These are phyloP conservation scores for Upupa epops DNA, from an alignment of 2,113 vertebrate species.

Conservation along the genomic window DNA sequence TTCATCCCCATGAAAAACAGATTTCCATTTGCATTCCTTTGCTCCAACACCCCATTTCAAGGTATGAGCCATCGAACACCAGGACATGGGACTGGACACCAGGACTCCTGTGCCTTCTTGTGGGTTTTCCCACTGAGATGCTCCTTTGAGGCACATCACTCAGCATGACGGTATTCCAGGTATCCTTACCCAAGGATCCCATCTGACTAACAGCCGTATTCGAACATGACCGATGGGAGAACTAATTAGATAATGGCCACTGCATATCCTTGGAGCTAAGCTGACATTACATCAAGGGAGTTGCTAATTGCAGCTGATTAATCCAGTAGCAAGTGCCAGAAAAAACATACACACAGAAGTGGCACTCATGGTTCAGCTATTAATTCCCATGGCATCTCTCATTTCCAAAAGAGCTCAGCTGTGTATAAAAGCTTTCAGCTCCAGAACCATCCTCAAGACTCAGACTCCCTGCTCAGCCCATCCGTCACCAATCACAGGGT, in stretches of 20 bases:
- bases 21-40: not conserved
- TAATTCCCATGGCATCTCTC: slow-evolving; percentile 56
- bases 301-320: slow-evolving; percentile 55
- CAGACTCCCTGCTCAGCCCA: not conserved
- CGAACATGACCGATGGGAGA: not conserved
- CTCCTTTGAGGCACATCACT: not conserved
- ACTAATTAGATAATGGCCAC: slow-evolving; percentile 17
- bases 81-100: not conserved
- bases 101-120: fast-evolving
- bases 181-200: not conserved
- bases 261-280: not conserved
- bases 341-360: not conserved
- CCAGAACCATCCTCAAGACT: not conserved
- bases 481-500: not conserved
- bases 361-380: slow-evolving; percentile 46
- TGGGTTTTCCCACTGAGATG: not conserved
- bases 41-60: not conserved
- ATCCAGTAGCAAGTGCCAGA: not conserved
- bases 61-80: fast-evolving
- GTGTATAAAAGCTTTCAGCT: not conserved
- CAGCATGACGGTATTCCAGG: slow-evolving; percentile 15
- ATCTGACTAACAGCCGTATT: not conserved
- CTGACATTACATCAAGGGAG: not conserved
- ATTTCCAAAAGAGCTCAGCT: not conserved
- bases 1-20: not conserved